phyloP scores from a whole-genome alignment of 1,140 invertebrate genomes.

The Drosophila erecta region DNA sequence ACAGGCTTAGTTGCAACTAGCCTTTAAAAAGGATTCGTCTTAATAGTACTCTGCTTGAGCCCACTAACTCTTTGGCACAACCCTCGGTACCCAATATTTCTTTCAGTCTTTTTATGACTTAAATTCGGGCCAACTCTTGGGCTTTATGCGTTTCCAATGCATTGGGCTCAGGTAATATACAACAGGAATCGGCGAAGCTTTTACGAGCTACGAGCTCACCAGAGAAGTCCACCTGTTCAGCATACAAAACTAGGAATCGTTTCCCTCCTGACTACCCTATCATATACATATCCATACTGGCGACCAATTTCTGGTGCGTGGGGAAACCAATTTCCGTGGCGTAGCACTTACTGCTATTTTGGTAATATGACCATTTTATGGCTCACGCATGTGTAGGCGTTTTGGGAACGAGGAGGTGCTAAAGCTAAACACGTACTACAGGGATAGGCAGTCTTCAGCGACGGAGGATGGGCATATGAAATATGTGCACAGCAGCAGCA shows the following conservation, averaged over 20 bases:
- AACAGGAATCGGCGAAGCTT: slow-evolving; percentile 55
- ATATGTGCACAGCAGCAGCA: slow-evolving; percentile 48
- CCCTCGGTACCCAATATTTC: slow-evolving; percentile 13
- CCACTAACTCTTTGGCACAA: not conserved
- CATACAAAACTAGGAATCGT: slow-evolving; percentile 65
- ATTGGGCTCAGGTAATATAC: slow-evolving; percentile 38
- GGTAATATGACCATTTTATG: slow-evolving; percentile 81
- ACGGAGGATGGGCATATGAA: slow-evolving; percentile 34
- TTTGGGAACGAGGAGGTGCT: slow-evolving; percentile 56
- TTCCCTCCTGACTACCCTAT: slow-evolving; percentile 19
- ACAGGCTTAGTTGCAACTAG: not conserved
- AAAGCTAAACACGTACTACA: slow-evolving; percentile 78
- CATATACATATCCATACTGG: slow-evolving; percentile 25
- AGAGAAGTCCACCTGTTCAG: slow-evolving; percentile 68
- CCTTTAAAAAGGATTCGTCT: not conserved
- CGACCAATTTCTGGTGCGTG: slow-evolving; percentile 66
- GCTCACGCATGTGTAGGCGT: slow-evolving; percentile 65
- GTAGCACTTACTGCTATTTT: slow-evolving; percentile 67
- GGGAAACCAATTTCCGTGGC: slow-evolving; percentile 76
- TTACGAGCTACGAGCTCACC: slow-evolving; percentile 65
- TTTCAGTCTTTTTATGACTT: slow-evolving; percentile 28
- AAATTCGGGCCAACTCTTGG: slow-evolving; percentile 49
- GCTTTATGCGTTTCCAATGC: slow-evolving; percentile 72
- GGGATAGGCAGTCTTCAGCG: slow-evolving; percentile 12
- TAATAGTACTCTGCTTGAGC: not conserved